phyloP scores from a whole-genome alignment of 2,113 vertebrate species.

The Pampusana beccarii region DNA sequence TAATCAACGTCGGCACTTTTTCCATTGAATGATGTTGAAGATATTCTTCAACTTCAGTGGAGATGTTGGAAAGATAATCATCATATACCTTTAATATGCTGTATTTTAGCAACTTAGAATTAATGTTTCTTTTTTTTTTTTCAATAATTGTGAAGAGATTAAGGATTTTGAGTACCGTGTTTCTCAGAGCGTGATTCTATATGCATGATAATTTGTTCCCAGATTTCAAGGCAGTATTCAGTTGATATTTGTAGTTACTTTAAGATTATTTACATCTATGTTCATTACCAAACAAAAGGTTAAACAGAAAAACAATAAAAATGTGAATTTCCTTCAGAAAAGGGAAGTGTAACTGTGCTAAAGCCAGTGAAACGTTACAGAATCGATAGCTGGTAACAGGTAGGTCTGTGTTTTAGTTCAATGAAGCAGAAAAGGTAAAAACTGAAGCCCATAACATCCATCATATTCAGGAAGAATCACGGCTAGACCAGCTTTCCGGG shows the following conservation, averaged over 20 bases:
- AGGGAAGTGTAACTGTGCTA: neutral
- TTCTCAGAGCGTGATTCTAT: neutral
- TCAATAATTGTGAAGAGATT: neutral
- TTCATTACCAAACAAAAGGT: neutral
- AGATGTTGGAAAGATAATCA: neutral
- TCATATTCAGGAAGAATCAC: neutral
- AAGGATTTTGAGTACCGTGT: neutral
- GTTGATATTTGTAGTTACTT: neutral
- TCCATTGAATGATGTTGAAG: neutral
- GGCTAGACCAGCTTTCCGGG: neutral
- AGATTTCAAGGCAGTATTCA: neutral
- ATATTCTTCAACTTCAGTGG: neutral
- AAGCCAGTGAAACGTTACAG: neutral
- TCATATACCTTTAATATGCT: neutral
- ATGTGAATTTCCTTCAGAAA: neutral
- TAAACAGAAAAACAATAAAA: neutral
- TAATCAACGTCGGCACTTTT: neutral
- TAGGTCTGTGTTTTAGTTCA: neutral
- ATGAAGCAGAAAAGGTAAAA: neutral
- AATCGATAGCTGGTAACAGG: neutral
- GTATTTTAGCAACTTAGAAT: neutral
- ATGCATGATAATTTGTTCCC: neutral
- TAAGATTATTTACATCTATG: neutral
- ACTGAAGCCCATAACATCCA: neutral
- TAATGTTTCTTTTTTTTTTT: neutral